Evolutionary conservation across 2,113 vertebrate species (phyloP).

Genomic region (Litocranius walleri): DNA sequence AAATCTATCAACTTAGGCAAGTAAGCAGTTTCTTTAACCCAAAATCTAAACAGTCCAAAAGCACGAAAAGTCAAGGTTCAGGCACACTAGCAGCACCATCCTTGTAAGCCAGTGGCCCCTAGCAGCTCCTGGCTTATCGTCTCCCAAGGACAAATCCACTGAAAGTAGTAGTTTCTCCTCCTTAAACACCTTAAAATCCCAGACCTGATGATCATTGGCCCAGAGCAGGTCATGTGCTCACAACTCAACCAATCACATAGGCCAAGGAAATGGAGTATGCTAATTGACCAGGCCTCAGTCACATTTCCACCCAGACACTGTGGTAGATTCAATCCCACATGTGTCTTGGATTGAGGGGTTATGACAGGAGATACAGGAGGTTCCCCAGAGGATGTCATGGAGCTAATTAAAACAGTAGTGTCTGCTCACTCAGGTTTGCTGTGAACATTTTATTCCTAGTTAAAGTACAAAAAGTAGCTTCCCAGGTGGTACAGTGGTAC

Average conservation of each 20-base stretch:
- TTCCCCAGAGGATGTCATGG: background rate
- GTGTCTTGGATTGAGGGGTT: background rate
- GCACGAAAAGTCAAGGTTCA: background rate
- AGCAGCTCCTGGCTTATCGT: background rate
- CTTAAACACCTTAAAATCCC: background rate
- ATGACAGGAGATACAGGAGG: background rate
- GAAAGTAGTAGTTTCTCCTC: background rate
- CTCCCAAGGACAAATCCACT: background rate
- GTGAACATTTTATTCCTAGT: no score
- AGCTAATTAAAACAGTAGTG: background rate
- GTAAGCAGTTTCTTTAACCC: background rate
- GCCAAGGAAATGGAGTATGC: background rate
- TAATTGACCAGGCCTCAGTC: background rate
- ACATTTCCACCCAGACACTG: background rate
- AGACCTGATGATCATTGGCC: background rate
- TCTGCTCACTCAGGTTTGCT: background rate
- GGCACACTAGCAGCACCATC: fast-evolving
- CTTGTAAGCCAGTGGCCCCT: no score
- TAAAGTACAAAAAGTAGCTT: background rate
- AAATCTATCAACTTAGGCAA: background rate
- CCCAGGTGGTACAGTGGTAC: background rate
- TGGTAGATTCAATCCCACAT: background rate
- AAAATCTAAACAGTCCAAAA: background rate
- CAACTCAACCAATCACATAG: background rate
- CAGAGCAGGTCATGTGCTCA: background rate